These are phyloP conservation scores for Ophion ventricosus DNA, from an alignment of 2,888 invertebrate genomes.

Conservation along the genomic window DNA sequence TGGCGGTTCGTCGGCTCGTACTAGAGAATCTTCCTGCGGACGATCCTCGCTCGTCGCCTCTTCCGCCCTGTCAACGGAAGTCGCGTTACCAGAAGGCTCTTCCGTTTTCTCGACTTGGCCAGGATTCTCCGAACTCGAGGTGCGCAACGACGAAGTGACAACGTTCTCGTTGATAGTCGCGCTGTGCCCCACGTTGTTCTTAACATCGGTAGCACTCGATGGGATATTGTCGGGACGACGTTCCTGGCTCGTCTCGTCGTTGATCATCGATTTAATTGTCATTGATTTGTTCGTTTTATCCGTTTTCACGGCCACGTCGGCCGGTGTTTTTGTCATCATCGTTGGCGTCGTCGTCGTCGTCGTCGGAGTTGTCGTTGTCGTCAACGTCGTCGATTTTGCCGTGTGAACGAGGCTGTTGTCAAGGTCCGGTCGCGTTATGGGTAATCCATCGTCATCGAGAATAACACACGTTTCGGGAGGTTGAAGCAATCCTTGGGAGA, in stretches of 20 bases:
- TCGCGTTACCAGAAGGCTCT: constrained; percentile 7
- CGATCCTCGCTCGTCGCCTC: constrained; percentile 59
- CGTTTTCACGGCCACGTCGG: not conserved
- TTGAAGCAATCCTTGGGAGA: constrained; percentile 65
- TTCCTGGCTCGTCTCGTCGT: constrained; percentile 32
- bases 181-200: not conserved
- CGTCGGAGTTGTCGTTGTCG: not conserved
- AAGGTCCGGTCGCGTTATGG: constrained; percentile 71
- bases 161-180: not conserved
- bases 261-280: not conserved
- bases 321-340: not conserved
- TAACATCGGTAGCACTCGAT: constrained; percentile 7
- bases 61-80: constrained; percentile 46
- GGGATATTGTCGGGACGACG: not conserved
- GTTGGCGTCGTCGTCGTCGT: not conserved
- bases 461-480: constrained; percentile 75
- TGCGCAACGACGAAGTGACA: not conserved
- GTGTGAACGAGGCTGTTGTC: constrained; percentile 58
- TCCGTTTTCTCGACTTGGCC: constrained; percentile 3
- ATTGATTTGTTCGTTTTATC: constrained; percentile 35
- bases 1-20: constrained; percentile 70
- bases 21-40: constrained; percentile 58
- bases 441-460: constrained; percentile 75
- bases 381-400: constrained; percentile 6
- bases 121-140: constrained; percentile 9